Evolutionary conservation across 2,888 invertebrate species (phyloP), one percentile per base, ranked within the genome.

Genomic region (Idaea straminata): DNA sequence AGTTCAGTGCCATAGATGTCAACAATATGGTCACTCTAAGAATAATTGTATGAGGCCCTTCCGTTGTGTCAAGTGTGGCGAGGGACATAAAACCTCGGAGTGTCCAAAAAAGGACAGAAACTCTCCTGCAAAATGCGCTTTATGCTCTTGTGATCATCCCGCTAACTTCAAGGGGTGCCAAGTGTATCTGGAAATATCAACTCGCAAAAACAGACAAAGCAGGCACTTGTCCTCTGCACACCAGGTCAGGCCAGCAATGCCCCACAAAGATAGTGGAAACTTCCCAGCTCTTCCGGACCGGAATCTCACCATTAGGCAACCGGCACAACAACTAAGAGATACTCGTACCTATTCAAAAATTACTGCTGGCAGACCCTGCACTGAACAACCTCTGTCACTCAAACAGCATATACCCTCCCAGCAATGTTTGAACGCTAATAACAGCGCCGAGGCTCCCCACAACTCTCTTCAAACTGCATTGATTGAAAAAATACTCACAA

Each of bases 31-130:
- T 2, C 73, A 73, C 58, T 57, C 69, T 1, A 71, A 75, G 64
- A 75, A 74, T 15, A 65, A 74, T 57, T 74, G 72, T 35, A 73
- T 73, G 72, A 36, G 72, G 7, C 73, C 73, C 6, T 73, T 66
- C 57, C 63, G 72, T 5, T 74, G 72, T 47, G 74, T 74, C 1
- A 76, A 76, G 63, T 76, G 76, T 61, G 75, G 62, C 1, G 61
- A 74, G 59, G 16, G 59, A 5, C 77, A 76, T 35, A 72, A 71
- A 66, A 77, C 74, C 0, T 59, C 71, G 0, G 72, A 77, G 34
- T 74, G 73, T 62, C 62, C 62, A 7, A 73, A 73, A 61, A 66
- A 62, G 58, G 71, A 76, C 25, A 36, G 69, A 5, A 72, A 65
- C 36, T 66, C 64, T 3, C 67, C 69, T 13, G 70, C 74, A 0